Evolutionary conservation across 2,113 vertebrate species (phyloP).

Genomic region (Lasiurus cinereus): DNA sequence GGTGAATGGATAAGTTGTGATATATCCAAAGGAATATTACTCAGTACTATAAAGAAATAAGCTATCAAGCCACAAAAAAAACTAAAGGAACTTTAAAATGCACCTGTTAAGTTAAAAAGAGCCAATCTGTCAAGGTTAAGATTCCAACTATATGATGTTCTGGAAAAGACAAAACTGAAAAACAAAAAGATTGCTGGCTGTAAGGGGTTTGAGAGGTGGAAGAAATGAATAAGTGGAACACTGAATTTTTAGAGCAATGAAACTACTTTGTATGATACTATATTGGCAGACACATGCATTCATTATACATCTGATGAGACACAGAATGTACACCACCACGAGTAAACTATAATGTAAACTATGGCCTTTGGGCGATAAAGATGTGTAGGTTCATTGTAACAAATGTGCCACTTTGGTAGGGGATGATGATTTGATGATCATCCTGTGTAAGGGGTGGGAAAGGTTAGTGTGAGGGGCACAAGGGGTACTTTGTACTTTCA

Average conservation of each 20-base stretch:
- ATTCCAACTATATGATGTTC: background rate
- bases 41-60: background rate
- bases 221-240: background rate
- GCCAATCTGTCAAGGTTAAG: background rate
- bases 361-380: background rate
- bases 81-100: background rate
- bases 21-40: background rate
- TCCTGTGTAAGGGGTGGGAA: too few relatives aligned
- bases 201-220: background rate
- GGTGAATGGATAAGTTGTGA: background rate
- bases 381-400: background rate
- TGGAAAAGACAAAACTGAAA: background rate
- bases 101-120: background rate
- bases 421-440: background rate
- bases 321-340: background rate
- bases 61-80: conserved; percentile 2
- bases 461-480: background rate
- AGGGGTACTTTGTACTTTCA: background rate
- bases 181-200: background rate
- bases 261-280: background rate
- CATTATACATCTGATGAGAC: background rate
- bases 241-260: background rate
- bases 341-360: background rate
- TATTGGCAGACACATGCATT: background rate
- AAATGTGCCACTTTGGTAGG: background rate